Evolutionary conservation across 2,797 vertebrate species (phyloP).

Genomic region (Acanthiza pusilla): DNA sequence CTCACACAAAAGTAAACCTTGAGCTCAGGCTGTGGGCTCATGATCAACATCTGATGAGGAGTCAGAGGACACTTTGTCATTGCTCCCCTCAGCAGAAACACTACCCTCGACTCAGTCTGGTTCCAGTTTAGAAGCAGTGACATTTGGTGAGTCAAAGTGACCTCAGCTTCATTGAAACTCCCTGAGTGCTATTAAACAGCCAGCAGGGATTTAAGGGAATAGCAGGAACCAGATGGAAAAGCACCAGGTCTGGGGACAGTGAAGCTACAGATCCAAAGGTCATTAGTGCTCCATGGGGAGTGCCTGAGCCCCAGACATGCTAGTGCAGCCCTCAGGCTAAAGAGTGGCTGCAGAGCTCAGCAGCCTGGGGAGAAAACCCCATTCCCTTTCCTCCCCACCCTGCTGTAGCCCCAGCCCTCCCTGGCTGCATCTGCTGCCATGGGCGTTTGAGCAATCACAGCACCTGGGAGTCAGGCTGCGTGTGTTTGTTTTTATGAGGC

Average conservation of each 20-base stretch:
- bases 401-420: background rate
- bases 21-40: background rate
- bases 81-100: background rate
- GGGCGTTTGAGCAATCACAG: background rate
- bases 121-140: conserved; percentile 30
- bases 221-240: conserved; percentile 46
- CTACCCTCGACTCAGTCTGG: background rate
- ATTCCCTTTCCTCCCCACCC: background rate
- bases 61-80: background rate
- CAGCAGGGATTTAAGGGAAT: conserved; percentile 21
- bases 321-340: background rate
- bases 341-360: background rate
- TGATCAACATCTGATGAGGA: background rate
- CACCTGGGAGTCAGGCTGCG: background rate
- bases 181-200: background rate
- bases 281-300: background rate
- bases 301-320: background rate
- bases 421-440: background rate
- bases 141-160: conserved; percentile 22
- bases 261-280: conserved; percentile 14
- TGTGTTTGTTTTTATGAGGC: background rate
- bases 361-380: background rate
- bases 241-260: conserved; percentile 8
- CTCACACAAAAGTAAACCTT: background rate
- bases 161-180: conserved; percentile 14